Conservation (phyloP, 2,888 invertebrate genomes). For the Dynastes maya region DNA sequence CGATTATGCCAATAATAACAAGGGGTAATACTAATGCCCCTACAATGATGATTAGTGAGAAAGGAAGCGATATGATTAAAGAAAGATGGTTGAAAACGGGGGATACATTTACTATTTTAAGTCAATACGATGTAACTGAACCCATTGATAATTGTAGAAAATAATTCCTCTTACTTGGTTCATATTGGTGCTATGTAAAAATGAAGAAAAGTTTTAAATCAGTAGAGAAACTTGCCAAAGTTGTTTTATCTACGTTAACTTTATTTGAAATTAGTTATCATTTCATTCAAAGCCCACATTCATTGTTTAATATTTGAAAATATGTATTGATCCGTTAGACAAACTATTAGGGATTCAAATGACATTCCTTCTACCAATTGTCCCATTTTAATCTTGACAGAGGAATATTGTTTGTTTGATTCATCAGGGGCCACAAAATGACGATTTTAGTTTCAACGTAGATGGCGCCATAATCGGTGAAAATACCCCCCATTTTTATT, state of each 20-base stretch:
- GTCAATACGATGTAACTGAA: constrained; percentile 50
- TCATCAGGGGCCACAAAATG: too few relatives aligned
- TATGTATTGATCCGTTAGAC: too few relatives aligned
- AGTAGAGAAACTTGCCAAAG: not conserved
- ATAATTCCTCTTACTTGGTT: constrained; percentile 4
- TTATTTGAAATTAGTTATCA: not conserved
- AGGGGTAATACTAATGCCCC: constrained; percentile 70
- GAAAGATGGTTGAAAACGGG: constrained; percentile 54
- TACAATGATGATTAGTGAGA: constrained; percentile 69
- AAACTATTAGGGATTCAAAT: too few relatives aligned
- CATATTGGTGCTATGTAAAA: constrained; percentile 22
- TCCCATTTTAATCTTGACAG: too few relatives aligned
- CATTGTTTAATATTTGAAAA: too few relatives aligned
- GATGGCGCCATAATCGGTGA: too few relatives aligned
- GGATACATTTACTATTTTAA: constrained; percentile 37
- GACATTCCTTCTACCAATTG: too few relatives aligned
- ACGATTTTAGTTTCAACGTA: too few relatives aligned
- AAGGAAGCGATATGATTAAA: constrained; percentile 67
- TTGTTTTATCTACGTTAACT: not conserved
- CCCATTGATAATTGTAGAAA: constrained; percentile 46
- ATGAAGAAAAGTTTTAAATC: not conserved
- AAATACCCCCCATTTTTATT: too few relatives aligned
- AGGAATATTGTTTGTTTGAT: too few relatives aligned
- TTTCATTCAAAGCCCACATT: too few relatives aligned
- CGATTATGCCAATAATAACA: constrained; percentile 78